Percentiles rank a stretch among this genome's conserved stretches.
phyloP scores from a whole-genome alignment of 2,797 vertebrate species.

The Eulemur mongoz region DNA sequence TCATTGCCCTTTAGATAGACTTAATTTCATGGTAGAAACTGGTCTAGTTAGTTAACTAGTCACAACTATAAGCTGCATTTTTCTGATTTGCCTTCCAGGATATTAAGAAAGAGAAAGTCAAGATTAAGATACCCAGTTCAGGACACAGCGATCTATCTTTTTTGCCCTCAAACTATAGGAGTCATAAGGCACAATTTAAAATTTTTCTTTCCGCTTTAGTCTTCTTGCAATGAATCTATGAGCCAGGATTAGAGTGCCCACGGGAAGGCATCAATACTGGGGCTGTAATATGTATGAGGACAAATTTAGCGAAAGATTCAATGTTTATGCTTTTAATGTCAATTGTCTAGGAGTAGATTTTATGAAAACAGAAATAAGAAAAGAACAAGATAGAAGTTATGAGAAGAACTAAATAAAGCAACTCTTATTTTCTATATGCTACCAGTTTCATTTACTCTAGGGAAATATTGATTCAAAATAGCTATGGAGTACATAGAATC shows the following conservation, averaged over 20 bases:
- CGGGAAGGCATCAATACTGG: background rate
- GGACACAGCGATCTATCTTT: background rate
- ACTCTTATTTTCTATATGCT: slow-evolving; percentile 11
- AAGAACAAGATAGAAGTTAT: slow-evolving; percentile 33
- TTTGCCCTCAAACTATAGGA: background rate
- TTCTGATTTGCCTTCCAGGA: background rate
- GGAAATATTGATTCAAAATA: slow-evolving; percentile 55
- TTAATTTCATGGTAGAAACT: slow-evolving; percentile 17
- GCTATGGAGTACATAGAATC: background rate
- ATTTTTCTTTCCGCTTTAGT: background rate
- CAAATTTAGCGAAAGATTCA: background rate
- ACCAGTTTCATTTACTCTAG: background rate
- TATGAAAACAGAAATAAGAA: slow-evolving; percentile 38
- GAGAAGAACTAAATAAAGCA: slow-evolving; percentile 22
- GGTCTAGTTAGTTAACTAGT: background rate
- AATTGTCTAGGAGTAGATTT: slow-evolving; percentile 37
- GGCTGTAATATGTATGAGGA: background rate
- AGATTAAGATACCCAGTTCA: background rate
- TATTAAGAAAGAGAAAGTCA: slow-evolving; percentile 24
- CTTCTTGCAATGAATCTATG: background rate
- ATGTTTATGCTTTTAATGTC: background rate
- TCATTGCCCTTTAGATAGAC: background rate
- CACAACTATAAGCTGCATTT: background rate
- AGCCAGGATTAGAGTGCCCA: background rate
- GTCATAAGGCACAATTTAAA: background rate